These are phyloP conservation scores for Polypterus senegalus DNA, from an alignment of 2,113 vertebrate species.

Conservation along the genomic window DNA sequence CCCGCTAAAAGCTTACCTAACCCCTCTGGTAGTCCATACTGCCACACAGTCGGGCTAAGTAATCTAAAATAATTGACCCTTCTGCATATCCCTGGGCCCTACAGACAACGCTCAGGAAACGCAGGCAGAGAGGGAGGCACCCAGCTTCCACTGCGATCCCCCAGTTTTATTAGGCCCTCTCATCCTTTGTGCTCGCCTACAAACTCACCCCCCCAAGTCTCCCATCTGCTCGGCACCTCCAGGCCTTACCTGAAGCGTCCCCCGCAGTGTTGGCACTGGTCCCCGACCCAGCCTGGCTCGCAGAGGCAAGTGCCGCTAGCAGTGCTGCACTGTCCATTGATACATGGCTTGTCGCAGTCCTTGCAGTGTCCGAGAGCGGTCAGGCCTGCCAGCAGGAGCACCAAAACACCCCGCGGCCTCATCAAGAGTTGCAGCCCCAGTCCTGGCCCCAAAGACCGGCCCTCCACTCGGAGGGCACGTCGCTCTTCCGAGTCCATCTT, in stretches of 20 bases:
- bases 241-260: slow-evolving; percentile 76
- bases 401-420: slow-evolving; percentile 33
- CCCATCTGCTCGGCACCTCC: neutral
- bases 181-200: too few relatives aligned
- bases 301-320: slow-evolving; percentile 70
- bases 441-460: slow-evolving; percentile 32
- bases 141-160: too few relatives aligned
- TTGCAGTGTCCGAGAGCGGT: slow-evolving; percentile 50
- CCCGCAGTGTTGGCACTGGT: slow-evolving; percentile 96
- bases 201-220: neutral
- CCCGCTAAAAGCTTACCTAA: too few relatives aligned
- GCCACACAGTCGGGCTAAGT: too few relatives aligned
- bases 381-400: slow-evolving; percentile 35
- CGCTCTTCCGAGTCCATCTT: slow-evolving; percentile 40
- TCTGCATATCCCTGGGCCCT: too few relatives aligned
- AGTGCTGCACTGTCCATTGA: slow-evolving; percentile 75
- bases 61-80: too few relatives aligned
- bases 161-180: too few relatives aligned
- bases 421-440: slow-evolving; percentile 22
- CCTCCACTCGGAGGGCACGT: slow-evolving; percentile 39
- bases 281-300: slow-evolving; percentile 81
- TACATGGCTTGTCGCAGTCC: slow-evolving; percentile 80
- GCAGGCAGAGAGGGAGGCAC: too few relatives aligned
- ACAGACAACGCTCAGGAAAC: too few relatives aligned
- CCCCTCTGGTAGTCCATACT: too few relatives aligned